Evolutionary conservation across 2,113 vertebrate genomes (phyloP).

Genomic region (Sceloporus tristichus): DNA sequence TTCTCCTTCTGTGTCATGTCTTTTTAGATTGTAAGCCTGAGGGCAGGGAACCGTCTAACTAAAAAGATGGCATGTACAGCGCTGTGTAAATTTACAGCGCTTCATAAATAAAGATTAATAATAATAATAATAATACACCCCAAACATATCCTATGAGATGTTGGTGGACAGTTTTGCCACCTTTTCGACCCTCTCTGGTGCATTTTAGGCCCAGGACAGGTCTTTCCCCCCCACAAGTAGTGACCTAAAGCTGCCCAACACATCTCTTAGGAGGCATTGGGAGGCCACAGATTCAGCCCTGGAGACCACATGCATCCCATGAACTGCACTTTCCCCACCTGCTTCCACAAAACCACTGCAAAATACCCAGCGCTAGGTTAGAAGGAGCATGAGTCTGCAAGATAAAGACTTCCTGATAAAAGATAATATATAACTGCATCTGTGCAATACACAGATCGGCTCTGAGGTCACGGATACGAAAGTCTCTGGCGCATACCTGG

Average conservation of each 20-base stretch:
- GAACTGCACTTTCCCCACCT: neutral
- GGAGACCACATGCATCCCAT: neutral
- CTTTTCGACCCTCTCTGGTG: neutral
- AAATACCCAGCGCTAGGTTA: neutral
- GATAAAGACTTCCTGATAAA: neutral
- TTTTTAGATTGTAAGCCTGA: too few species aligned
- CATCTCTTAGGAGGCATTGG: neutral
- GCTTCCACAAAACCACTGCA: neutral
- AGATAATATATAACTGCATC: too few species aligned
- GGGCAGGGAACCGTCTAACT: too few species aligned
- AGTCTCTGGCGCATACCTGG: conserved; percentile 42
- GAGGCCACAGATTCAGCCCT: neutral
- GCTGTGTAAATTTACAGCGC: too few species aligned
- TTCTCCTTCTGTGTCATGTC: too few species aligned
- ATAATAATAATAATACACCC: too few species aligned
- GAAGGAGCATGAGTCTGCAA: neutral
- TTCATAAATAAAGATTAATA: too few species aligned
- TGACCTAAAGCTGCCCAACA: too few species aligned
- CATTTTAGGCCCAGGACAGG: too few species aligned
- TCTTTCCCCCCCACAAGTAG: too few species aligned
- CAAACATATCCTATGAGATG: too few species aligned
- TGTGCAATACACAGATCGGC: neutral
- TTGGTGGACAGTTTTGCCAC: neutral
- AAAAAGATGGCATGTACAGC: too few species aligned
- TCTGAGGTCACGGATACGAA: neutral